Evolutionary conservation across 2,113 vertebrate genomes (phyloP).

Genomic region (Cygnus atratus): DNA sequence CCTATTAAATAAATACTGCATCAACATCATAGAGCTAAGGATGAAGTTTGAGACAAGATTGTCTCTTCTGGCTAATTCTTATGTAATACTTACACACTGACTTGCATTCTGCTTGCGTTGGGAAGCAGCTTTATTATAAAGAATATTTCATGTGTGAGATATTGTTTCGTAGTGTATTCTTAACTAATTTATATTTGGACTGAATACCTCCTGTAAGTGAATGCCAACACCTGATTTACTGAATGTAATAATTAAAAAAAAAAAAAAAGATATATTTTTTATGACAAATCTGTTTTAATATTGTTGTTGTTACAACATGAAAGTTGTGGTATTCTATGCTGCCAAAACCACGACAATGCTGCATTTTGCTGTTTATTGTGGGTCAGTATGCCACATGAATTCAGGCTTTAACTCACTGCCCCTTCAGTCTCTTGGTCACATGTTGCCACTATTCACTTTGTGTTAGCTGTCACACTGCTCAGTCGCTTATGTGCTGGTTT

Average conservation of each 20-base stretch:
- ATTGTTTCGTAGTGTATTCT: background rate
- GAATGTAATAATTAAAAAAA: background rate
- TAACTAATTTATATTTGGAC: background rate
- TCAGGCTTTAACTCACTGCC: background rate
- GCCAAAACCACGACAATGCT: background rate
- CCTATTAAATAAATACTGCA: background rate
- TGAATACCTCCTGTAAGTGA: background rate
- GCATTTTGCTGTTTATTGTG: background rate
- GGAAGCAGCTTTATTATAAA: background rate
- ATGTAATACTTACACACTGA: background rate
- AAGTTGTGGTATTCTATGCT: background rate
- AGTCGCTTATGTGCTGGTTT: background rate
- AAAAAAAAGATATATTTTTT: background rate
- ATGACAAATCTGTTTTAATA: background rate
- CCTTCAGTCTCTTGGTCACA: background rate
- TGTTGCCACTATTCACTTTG: background rate
- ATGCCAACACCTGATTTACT: background rate
- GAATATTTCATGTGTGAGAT: background rate
- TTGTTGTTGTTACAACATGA: background rate
- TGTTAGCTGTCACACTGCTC: background rate
- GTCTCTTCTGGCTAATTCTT: background rate
- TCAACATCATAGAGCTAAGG: background rate
- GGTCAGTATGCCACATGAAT: background rate
- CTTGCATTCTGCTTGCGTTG: background rate
- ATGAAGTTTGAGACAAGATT: background rate